Evolutionary conservation across 2,113 vertebrate genomes (phyloP).

Genomic region (Myodes glareolus): DNA sequence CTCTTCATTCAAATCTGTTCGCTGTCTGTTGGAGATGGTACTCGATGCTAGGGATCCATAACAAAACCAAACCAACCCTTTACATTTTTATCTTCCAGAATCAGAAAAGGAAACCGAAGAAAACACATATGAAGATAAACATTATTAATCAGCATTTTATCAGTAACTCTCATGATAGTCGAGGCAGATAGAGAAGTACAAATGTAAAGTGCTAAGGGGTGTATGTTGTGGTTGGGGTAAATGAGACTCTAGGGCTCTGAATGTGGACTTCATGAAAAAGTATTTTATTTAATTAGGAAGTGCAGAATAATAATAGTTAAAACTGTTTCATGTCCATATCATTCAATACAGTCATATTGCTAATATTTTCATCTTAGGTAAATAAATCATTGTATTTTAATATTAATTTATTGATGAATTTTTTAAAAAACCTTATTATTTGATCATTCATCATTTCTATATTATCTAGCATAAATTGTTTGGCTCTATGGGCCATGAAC

Average conservation of each 20-base stretch:
- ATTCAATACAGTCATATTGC: neutral
- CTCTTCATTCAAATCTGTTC: neutral
- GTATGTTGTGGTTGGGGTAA: neutral
- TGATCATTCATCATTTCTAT: neutral
- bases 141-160: neutral
- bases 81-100: neutral
- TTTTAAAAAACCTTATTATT: neutral
- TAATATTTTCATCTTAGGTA: neutral
- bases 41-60: neutral
- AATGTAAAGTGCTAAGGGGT: neutral
- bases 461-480: neutral
- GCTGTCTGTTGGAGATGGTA: neutral
- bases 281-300: neutral
- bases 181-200: neutral
- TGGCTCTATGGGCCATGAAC: neutral
- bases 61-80: neutral
- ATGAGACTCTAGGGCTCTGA: neutral
- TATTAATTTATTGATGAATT: neutral
- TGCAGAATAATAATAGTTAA: neutral
- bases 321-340: neutral
- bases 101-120: neutral
- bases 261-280: neutral
- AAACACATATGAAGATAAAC: neutral
- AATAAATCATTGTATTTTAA: neutral
- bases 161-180: neutral